Percentiles rank a stretch among this genome's conserved stretches.
These are phyloP conservation scores for Pycnonotus jocosus DNA, from an alignment of 2,113 vertebrate species.

Conservation along the genomic window DNA sequence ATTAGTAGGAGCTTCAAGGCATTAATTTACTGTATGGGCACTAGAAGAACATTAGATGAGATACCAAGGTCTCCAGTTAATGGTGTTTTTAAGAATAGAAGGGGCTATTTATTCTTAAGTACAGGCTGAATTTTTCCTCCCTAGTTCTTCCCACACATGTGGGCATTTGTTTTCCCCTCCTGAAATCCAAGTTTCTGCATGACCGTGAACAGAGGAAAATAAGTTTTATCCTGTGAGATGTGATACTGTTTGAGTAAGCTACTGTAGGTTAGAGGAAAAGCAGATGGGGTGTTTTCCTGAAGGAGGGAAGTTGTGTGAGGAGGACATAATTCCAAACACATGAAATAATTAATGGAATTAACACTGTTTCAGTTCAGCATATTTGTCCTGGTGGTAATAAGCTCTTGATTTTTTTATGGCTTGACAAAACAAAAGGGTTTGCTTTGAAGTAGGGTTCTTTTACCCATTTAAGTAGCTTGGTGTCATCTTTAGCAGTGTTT, in stretches of 20 bases:
- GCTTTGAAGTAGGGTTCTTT: background rate
- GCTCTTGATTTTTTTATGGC: background rate
- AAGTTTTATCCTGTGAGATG: background rate
- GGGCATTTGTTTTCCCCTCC: background rate
- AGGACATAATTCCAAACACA: background rate
- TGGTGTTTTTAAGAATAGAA: constrained; percentile 35
- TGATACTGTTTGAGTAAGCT: background rate
- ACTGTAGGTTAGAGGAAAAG: background rate
- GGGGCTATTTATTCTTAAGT: constrained; percentile 17
- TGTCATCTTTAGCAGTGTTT: background rate
- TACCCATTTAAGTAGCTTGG: background rate
- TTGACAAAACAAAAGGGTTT: background rate
- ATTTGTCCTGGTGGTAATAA: background rate
- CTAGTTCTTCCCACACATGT: background rate
- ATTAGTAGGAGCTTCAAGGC: constrained; percentile 65
- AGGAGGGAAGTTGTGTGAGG: background rate
- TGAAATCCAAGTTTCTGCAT: background rate
- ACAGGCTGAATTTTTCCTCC: background rate
- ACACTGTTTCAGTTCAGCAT: background rate
- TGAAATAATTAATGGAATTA: background rate
- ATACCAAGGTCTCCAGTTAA: constrained; percentile 25
- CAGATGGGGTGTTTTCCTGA: background rate
- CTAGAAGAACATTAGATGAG: constrained; percentile 13
- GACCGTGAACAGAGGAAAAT: background rate
- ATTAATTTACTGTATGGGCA: constrained; percentile 55